Evolutionary conservation across 2,113 vertebrate genomes (phyloP).

Genomic region (Triplophysa dalaica): DNA sequence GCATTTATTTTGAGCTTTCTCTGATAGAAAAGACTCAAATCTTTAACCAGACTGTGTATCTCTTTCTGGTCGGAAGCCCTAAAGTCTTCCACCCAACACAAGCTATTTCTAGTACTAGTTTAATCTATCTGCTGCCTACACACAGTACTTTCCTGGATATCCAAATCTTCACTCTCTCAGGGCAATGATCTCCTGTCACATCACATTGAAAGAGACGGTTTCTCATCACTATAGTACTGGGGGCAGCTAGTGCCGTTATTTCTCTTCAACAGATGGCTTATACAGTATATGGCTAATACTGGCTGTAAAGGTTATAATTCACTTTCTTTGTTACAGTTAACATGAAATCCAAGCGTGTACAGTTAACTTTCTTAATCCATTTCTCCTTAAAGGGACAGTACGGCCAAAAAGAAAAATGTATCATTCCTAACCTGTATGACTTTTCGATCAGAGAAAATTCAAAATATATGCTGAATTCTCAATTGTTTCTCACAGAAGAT

Average conservation of each 20-base stretch:
- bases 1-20: neutral
- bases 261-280: neutral
- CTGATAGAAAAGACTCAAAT: constrained; percentile 14
- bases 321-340: neutral
- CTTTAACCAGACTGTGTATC: neutral
- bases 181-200: constrained; percentile 58
- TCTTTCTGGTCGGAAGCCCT: constrained; percentile 7
- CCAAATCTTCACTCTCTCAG: constrained; percentile 46
- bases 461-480: no score
- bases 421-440: neutral
- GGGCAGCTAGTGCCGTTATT: constrained; percentile 45
- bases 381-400: neutral
- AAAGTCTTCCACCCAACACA: constrained; percentile 6
- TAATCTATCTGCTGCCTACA: constrained; percentile 52
- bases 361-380: neutral
- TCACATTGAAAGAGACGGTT: constrained; percentile 59
- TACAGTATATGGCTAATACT: neutral
- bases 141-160: constrained; percentile 52
- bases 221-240: constrained; percentile 54
- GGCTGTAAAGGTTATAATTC: neutral
- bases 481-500: no score
- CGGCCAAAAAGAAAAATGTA: neutral
- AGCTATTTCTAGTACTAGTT: constrained; percentile 38
- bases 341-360: neutral
- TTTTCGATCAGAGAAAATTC: no score